Evolutionary conservation across 2,888 invertebrate genomes (phyloP).

Genomic region (Tachina lurida): DNA sequence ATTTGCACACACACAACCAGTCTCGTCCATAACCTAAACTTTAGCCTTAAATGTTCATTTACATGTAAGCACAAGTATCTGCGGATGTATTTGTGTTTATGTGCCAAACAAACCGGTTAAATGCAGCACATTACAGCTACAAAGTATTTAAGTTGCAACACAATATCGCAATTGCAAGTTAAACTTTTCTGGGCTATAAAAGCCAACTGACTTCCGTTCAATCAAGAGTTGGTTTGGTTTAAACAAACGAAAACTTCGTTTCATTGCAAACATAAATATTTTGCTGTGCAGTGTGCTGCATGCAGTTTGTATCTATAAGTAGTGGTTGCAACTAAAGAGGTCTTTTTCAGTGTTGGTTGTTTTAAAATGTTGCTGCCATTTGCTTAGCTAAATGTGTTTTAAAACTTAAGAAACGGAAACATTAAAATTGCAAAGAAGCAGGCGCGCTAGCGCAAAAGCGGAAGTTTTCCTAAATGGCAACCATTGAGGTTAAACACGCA

Average conservation of each 20-base stretch:
- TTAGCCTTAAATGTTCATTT: not conserved
- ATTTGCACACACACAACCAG: not conserved
- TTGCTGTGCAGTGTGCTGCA: constrained; percentile 30
- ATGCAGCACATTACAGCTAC: constrained; percentile 28
- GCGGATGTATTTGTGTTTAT: not conserved
- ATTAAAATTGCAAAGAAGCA: constrained; percentile 69
- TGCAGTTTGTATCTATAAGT: constrained; percentile 25
- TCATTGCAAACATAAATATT: constrained; percentile 52
- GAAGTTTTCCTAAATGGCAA: constrained; percentile 68
- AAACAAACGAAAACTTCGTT: constrained; percentile 54
- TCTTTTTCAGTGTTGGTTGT: constrained; percentile 12
- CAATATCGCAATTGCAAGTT: constrained; percentile 69
- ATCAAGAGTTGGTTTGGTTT: constrained; percentile 60
- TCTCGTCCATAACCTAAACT: too few species aligned
- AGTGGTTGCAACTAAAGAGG: constrained; percentile 37
- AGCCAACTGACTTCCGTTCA: constrained; percentile 70
- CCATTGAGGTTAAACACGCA: constrained; percentile 70
- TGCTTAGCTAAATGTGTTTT: constrained; percentile 19
- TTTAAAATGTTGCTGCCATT: constrained; percentile 22
- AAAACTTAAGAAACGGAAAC: constrained; percentile 63
- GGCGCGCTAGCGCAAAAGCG: constrained; percentile 62
- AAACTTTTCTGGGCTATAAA: constrained; percentile 65
- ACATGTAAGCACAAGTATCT: not conserved
- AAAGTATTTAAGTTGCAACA: constrained; percentile 60
- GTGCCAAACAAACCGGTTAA: constrained; percentile 32